These are phyloP conservation scores for Phortica variegata DNA, from an alignment of 1,140 invertebrate species.

Conservation along the genomic window DNA sequence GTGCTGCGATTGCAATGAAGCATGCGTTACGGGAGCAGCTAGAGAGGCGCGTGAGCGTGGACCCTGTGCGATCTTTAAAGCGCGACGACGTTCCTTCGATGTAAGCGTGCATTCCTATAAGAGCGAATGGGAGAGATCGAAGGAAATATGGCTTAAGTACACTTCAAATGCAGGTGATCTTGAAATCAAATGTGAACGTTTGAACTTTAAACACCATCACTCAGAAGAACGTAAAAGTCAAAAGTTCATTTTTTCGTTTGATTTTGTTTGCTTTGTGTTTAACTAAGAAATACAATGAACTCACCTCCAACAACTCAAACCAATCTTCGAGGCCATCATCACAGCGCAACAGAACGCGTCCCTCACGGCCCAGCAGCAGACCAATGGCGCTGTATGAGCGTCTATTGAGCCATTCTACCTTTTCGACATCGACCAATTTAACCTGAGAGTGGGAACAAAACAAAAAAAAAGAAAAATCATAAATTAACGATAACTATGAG, in stretches of 20 bases:
- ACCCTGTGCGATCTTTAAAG: slow-evolving; percentile 60
- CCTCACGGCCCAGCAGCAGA: slow-evolving; percentile 60
- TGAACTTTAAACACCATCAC: too few species aligned
- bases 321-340: slow-evolving; percentile 63
- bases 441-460: slow-evolving; percentile 59
- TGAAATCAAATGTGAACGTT: too few species aligned
- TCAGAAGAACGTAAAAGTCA: too few species aligned
- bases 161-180: too few species aligned
- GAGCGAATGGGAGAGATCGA: not conserved
- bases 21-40: slow-evolving; percentile 51
- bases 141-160: too few species aligned
- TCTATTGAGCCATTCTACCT: slow-evolving; percentile 66
- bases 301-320: slow-evolving; percentile 62
- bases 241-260: too few species aligned
- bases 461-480: slow-evolving; percentile 33
- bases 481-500: slow-evolving; percentile 4
- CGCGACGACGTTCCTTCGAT: slow-evolving; percentile 62
- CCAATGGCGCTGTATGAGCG: slow-evolving; percentile 64
- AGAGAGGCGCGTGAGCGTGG: slow-evolving; percentile 53
- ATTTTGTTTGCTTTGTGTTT: not conserved
- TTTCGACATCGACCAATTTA: slow-evolving; percentile 67
- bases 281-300: slow-evolving; percentile 9
- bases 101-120: slow-evolving; percentile 63
- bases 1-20: slow-evolving; percentile 49
- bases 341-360: slow-evolving; percentile 62